These are phyloP conservation scores for Diogma glabrata DNA, from an alignment of 2,888 invertebrate species.

Conservation along the genomic window DNA sequence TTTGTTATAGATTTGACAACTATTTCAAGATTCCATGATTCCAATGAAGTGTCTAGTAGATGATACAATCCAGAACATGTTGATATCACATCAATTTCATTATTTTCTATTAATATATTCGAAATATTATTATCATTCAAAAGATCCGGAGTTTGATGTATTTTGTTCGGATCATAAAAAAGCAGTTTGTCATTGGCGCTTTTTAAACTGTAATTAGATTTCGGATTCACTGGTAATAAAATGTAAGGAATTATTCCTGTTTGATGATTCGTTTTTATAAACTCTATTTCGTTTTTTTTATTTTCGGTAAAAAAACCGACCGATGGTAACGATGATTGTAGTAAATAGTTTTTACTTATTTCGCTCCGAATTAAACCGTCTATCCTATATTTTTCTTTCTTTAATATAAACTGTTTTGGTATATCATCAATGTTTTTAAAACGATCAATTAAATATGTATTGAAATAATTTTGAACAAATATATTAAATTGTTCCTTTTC, in stretches of 20 bases:
- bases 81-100: not conserved
- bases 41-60: not conserved
- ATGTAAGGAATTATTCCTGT: not conserved
- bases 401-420: not conserved
- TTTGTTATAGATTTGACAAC: not conserved
- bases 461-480: constrained; percentile 3
- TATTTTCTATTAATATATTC: not conserved
- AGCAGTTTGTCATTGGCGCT: not conserved
- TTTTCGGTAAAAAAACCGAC: too few relatives aligned
- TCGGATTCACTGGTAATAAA: not conserved
- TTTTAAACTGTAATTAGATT: not conserved
- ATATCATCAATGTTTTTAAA: not conserved
- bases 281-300: not conserved
- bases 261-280: not conserved
- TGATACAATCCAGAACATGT: not conserved
- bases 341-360: not conserved
- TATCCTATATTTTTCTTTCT: not conserved
- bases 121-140: not conserved
- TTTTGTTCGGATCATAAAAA: not conserved
- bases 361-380: not conserved
- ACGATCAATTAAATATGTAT: not conserved
- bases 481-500: constrained; percentile 5
- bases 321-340: not conserved
- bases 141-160: not conserved
- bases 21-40: not conserved